Evolutionary conservation across 2,113 vertebrate species (phyloP).

Genomic region (Acanthisitta chloris): DNA sequence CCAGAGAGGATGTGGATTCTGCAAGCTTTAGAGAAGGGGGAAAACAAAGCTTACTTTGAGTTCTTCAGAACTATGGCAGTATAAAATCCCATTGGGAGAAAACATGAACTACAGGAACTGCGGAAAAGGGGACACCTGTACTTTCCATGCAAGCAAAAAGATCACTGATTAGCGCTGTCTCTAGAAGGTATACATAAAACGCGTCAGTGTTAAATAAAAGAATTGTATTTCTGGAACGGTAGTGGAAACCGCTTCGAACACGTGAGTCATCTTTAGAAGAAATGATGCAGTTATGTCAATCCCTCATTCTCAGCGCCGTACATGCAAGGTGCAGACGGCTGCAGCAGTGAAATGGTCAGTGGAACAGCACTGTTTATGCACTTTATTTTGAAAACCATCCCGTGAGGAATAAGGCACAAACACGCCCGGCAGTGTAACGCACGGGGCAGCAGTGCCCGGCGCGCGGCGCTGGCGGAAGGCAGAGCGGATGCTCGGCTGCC

Average conservation of each 20-base stretch:
- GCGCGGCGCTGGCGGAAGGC: background rate
- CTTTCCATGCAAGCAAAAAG: background rate
- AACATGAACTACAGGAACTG: background rate
- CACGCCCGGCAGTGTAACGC: fast-evolving
- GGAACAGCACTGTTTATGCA: background rate
- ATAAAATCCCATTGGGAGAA: background rate
- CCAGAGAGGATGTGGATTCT: background rate
- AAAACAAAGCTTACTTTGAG: background rate
- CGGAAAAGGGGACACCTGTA: background rate
- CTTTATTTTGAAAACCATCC: background rate
- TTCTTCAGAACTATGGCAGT: background rate
- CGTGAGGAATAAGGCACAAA: background rate
- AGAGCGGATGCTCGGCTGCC: fast-evolving
- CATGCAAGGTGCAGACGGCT: background rate
- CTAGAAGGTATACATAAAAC: background rate
- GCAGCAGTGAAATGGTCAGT: background rate
- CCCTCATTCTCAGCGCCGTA: background rate
- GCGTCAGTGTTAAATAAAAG: background rate
- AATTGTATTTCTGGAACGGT: background rate
- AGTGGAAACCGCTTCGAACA: background rate
- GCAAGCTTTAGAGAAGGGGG: background rate
- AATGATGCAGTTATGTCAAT: background rate
- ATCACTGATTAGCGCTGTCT: background rate
- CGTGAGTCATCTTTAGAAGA: background rate
- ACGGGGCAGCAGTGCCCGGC: fast-evolving